These are phyloP conservation scores for Leucosticte australis DNA, from an alignment of 2,113 vertebrate genomes.

Conservation along the genomic window DNA sequence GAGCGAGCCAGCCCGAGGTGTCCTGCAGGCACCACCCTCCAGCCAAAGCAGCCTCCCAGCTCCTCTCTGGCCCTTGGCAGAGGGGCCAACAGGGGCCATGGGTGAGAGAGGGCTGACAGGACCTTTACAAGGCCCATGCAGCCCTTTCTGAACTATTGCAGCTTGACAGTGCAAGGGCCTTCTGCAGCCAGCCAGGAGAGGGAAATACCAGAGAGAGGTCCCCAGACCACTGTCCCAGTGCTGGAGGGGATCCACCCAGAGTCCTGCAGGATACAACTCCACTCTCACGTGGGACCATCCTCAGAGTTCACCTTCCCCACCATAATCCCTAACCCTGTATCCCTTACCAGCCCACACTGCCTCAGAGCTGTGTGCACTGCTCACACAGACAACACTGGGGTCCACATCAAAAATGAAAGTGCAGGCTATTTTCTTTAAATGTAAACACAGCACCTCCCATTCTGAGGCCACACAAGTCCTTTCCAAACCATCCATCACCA, in stretches of 20 bases:
- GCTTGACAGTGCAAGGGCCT: neutral
- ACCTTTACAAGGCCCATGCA: neutral
- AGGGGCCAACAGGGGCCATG: accelerated
- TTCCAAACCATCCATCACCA: neutral
- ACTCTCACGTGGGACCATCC: accelerated
- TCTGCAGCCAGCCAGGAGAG: neutral
- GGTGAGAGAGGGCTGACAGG: neutral
- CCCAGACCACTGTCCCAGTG: neutral
- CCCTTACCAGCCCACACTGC: neutral
- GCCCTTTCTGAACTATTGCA: neutral
- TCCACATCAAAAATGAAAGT: neutral
- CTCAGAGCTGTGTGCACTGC: accelerated
- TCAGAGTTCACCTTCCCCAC: neutral
- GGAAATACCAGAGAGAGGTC: neutral
- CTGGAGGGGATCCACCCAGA: neutral
- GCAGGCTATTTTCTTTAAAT: neutral
- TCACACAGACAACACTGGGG: neutral
- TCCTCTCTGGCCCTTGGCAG: neutral
- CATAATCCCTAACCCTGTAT: neutral
- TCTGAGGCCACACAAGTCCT: neutral
- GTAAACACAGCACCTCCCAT: neutral
- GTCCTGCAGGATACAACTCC: accelerated
- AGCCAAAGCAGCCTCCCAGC: neutral
- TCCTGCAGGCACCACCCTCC: neutral
- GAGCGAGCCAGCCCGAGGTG: neutral